Evolutionary conservation across 2,797 vertebrate species (phyloP), one percentile per base, ranked within the genome.

Genomic region (Parotocinclus haroldoi): DNA sequence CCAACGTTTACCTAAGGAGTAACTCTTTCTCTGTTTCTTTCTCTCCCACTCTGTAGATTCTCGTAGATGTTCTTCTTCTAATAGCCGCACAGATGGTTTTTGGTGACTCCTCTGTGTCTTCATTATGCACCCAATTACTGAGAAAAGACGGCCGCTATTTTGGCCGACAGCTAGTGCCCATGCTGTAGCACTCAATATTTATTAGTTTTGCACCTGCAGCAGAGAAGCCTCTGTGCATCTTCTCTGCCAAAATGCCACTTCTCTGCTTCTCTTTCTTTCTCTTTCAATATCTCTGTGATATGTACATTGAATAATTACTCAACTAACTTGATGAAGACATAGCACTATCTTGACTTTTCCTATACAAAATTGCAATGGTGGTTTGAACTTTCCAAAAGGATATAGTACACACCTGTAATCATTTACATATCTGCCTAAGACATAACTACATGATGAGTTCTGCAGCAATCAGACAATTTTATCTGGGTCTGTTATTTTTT

Each of bases 71-170:
- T 73, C 56, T 45, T 58, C 45, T 69, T 73, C 42, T 63, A 37
- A 48, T 72, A 85, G 83, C 84, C 83, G 83, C 86, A 80, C 88
- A 88, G 88, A 89, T 91, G 87, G 85, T 85, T 82, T 74, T 77
- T 78, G 13, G 80, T 71, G 81, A 79, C 84, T 89, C 89, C 88
- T 88, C 81, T 57, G 88, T 87, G 87, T 87, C 86, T 88, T 90
- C 89, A 91, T 89, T 90, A 91, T 84, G 83, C 79, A 12, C 54
- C 81, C 86, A 87, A 85, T 89, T 89, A 89, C 86, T 84, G 76
- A 84, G 82, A 84, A 86, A 88, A 86, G 82, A 85, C 78, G 83
- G 57, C 71, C 83, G 83, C 86, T 88, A 87, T 89, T 89, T 88
- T 82, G 83, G 77, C 73, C 78, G 82, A 85, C 81, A 84, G 80